Base-by-base conservation (phyloP, 2,888 invertebrate genomes). In the Drosophila mulleri region DNA sequence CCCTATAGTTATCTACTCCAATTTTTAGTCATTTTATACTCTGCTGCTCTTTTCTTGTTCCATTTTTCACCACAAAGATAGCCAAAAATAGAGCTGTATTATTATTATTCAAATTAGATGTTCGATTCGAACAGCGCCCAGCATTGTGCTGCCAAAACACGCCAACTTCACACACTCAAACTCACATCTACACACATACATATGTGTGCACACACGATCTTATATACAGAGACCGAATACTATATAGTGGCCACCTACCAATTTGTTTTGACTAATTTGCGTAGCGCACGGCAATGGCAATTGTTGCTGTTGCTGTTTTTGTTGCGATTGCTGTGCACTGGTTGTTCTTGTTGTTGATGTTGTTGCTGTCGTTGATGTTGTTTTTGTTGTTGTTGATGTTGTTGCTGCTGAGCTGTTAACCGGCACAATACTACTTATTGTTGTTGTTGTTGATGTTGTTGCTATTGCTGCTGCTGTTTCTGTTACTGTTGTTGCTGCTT, bases 211-310 rank as follows among this genome's bases (percentile, higher is more conserved):
- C 32, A 64, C n/a, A 37, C 61, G n/a, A 23, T 39, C 35, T 41
- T 60, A 66, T 63, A 63, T 60, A n/a, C n/a, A n/a, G n/a, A 71
- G 66, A 75, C 71, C 71, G 53, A 52, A 54, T 26, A 59, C 45
- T 52, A 60, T 77, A 61, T 64, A 77, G 67, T 77, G 75, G 69
- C 73, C 76, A 86, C 86, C 88, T 88, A 86, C 86, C 86, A 88
- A 86, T 87, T 86, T 86, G 70, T 72, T 82, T 78, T 78, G 82
- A 86, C 84, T 83, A 81, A 80, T 80, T 72, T 80, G 79, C 76
- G 81, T 64, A 67, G 73, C 62, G 62, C 78, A 78, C 80, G 80
- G 78, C 81, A 79, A 79, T 72, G 74, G 78, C 81, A 79, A 66
- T 73, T 81, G 77, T 67, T 74, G 82, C 72, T 57, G 45, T 69